Conservation (phyloP, 2,888 invertebrate genomes). For the Cantharis rustica region DNA sequence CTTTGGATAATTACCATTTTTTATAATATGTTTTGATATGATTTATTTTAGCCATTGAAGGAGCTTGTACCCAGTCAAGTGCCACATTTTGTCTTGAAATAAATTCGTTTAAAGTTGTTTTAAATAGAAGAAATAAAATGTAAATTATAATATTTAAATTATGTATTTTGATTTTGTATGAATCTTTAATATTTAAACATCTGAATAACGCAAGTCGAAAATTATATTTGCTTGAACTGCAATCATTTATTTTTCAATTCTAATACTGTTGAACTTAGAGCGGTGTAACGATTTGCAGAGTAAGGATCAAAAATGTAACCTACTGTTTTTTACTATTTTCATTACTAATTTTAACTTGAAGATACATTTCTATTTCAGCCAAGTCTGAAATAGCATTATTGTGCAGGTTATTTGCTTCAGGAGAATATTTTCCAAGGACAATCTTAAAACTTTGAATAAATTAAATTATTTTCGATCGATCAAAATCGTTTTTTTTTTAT, state of each 20-base stretch:
- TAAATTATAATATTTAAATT: background rate
- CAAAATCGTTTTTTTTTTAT: background rate
- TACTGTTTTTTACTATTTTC: constrained; percentile 1
- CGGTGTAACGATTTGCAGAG: background rate
- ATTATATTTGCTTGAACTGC: background rate
- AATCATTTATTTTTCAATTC: background rate
- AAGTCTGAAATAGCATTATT: constrained; percentile 3
- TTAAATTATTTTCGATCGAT: background rate
- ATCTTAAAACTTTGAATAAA: background rate
- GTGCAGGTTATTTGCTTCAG: background rate
- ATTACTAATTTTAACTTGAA: constrained; percentile 3
- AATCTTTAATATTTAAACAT: background rate
- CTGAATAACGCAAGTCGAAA: too few relatives aligned
- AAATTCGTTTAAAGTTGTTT: too few relatives aligned
- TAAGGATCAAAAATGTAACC: constrained; percentile 3
- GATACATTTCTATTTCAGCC: constrained; percentile 1
- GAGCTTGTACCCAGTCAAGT: too few relatives aligned
- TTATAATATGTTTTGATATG: too few relatives aligned
- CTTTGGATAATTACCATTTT: too few relatives aligned
- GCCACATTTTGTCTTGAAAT: too few relatives aligned
- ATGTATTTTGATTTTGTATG: background rate
- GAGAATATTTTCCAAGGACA: background rate
- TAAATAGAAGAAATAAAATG: background rate
- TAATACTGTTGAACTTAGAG: background rate
- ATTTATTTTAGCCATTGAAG: too few relatives aligned